Conservation (phyloP, 2,888 invertebrate genomes). For the Thumatha senex region DNA sequence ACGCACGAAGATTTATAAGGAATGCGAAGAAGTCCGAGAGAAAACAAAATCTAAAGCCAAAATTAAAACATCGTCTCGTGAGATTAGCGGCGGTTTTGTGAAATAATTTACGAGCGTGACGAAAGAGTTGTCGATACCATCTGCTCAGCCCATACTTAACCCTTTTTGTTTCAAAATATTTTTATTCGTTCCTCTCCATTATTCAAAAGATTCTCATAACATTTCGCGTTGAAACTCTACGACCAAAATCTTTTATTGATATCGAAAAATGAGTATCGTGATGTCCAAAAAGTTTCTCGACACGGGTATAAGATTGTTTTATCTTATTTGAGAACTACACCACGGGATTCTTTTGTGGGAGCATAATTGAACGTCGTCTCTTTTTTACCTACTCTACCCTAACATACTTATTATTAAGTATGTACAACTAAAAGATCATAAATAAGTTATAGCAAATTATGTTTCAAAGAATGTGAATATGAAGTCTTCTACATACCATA, state of each 20-base stretch:
- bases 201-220: slow-evolving; percentile 77
- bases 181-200: slow-evolving; percentile 73
- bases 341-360: slow-evolving; percentile 39
- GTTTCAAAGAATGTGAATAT: slow-evolving; percentile 32
- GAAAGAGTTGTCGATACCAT: slow-evolving; percentile 80
- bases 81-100: slow-evolving; percentile 80
- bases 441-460: slow-evolving; percentile 36
- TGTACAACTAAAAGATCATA: no score
- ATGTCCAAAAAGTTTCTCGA: slow-evolving; percentile 56
- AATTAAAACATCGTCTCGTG: slow-evolving; percentile 79
- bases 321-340: slow-evolving; percentile 52
- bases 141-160: slow-evolving; percentile 75
- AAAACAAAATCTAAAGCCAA: slow-evolving; percentile 68
- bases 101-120: slow-evolving; percentile 83
- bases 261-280: slow-evolving; percentile 71
- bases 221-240: slow-evolving; percentile 69
- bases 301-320: slow-evolving; percentile 54
- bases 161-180: slow-evolving; percentile 77
- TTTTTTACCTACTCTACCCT: slow-evolving; percentile 11
- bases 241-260: slow-evolving; percentile 74
- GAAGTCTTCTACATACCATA: no score
- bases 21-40: slow-evolving; percentile 58
- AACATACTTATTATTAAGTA: slow-evolving; percentile 25
- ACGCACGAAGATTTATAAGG: slow-evolving; percentile 62
- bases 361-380: slow-evolving; percentile 20